phyloP scores from a whole-genome alignment of 1,140 invertebrate species.

The Antheraea mylitta region DNA sequence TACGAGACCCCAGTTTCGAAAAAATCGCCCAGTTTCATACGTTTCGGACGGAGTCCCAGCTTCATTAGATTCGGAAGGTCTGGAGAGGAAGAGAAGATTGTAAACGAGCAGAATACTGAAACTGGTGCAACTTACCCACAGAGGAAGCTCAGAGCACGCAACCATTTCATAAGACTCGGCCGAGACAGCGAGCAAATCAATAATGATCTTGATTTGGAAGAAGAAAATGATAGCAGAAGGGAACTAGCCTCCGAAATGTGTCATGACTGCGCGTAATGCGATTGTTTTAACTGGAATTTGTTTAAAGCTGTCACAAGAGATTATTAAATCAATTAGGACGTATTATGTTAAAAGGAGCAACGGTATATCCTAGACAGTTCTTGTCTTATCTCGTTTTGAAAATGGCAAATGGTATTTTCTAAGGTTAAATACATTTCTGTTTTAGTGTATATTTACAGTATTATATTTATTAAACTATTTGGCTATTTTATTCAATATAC shows the following conservation, averaged over 20 bases:
- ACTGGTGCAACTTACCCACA: slow-evolving; percentile 54
- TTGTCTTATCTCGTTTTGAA: neutral
- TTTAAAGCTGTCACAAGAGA: neutral
- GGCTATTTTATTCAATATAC: neutral
- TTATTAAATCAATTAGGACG: neutral
- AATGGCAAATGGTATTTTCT: slow-evolving; percentile 24
- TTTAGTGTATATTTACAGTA: slow-evolving; percentile 11
- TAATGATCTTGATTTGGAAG: slow-evolving; percentile 41
- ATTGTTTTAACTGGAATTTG: neutral
- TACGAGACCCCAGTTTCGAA: slow-evolving; percentile 53
- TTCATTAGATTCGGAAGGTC: slow-evolving; percentile 66
- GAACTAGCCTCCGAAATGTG: slow-evolving; percentile 55
- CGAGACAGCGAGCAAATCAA: slow-evolving; percentile 59
- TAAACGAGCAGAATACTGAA: slow-evolving; percentile 49
- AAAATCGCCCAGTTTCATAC: slow-evolving; percentile 53
- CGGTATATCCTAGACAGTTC: neutral
- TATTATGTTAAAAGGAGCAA: neutral
- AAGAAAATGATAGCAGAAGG: slow-evolving; percentile 46
- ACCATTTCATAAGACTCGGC: slow-evolving; percentile 67
- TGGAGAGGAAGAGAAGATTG: slow-evolving; percentile 43
- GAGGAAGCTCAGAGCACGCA: slow-evolving; percentile 59
- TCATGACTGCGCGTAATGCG: slow-evolving; percentile 40
- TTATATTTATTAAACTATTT: neutral
- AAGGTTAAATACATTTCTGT: slow-evolving; percentile 36
- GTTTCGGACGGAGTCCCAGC: slow-evolving; percentile 58